Evolutionary conservation across 2,797 vertebrate species (phyloP).

Genomic region (Karalla daura): DNA sequence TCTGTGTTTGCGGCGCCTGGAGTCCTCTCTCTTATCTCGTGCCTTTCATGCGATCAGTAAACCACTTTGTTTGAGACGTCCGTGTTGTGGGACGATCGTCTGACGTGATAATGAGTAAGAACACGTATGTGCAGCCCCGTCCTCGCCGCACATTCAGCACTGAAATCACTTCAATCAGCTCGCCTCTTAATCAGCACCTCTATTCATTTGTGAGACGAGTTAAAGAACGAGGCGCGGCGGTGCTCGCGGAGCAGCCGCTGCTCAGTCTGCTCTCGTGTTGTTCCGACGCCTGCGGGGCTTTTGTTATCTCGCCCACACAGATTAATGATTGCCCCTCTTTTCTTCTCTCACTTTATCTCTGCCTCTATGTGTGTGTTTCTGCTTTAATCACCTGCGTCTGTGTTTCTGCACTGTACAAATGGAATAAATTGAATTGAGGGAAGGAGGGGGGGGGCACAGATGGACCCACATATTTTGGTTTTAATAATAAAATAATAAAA

Average conservation of each 20-base stretch:
- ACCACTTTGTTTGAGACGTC: background rate
- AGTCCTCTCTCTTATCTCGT: background rate
- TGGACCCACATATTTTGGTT: too few species aligned
- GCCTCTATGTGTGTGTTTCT: background rate
- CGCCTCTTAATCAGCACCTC: slow-evolving; percentile 36
- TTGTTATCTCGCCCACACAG: slow-evolving; percentile 53
- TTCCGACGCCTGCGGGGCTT: slow-evolving; percentile 19
- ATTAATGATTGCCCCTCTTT: slow-evolving; percentile 53
- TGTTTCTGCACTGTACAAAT: slow-evolving; percentile 34
- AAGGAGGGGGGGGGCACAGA: too few species aligned
- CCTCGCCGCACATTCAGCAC: background rate
- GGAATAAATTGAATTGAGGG: slow-evolving; percentile 35
- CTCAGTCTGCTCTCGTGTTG: slow-evolving; percentile 30
- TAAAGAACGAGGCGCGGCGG: slow-evolving; percentile 26
- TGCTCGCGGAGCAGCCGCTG: slow-evolving; percentile 24
- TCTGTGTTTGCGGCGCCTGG: background rate
- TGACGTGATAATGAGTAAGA: too few species aligned
- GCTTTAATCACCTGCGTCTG: slow-evolving; percentile 27
- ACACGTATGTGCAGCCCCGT: background rate
- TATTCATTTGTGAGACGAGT: slow-evolving; percentile 31
- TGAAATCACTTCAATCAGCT: slow-evolving; percentile 26
- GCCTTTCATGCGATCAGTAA: background rate
- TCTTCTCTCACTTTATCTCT: slow-evolving; percentile 20
- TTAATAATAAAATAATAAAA: too few species aligned
- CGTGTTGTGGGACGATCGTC: too few species aligned